Conservation (phyloP, 2,113 vertebrate species). For the Thamnophis sirtalis region DNA sequence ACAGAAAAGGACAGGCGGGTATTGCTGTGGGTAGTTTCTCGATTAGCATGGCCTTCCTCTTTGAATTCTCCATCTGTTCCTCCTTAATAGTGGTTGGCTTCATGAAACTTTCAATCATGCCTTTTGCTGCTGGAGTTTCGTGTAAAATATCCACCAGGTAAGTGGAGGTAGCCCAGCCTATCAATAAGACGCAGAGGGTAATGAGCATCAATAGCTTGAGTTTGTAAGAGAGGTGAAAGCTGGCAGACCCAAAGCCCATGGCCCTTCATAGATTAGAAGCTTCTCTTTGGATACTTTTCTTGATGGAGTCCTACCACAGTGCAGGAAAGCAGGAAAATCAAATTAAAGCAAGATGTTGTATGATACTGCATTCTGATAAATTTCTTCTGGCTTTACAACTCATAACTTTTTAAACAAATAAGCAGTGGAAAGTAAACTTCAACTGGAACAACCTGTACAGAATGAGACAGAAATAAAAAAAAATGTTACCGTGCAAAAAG, state of each 20-base stretch:
- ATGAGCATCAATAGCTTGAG: slow-evolving; percentile 76
- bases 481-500: neutral
- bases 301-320: neutral
- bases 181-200: slow-evolving; percentile 67
- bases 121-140: slow-evolving; percentile 44
- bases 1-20: slow-evolving; percentile 42
- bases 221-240: slow-evolving; percentile 66
- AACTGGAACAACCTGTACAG: slow-evolving; percentile 25
- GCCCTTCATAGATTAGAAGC: neutral
- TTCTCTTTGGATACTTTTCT: neutral
- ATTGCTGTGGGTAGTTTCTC: neutral
- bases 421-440: slow-evolving; percentile 41
- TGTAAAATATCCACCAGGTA: slow-evolving; percentile 64
- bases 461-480: neutral
- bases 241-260: slow-evolving; percentile 70
- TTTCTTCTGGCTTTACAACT: slow-evolving; percentile 14
- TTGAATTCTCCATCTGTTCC: slow-evolving; percentile 19
- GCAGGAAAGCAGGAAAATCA: slow-evolving; percentile 14
- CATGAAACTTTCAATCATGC: slow-evolving; percentile 41
- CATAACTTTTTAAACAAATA: slow-evolving; percentile 24
- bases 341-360: slow-evolving; percentile 1
- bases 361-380: slow-evolving; percentile 3
- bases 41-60: neutral
- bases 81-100: slow-evolving; percentile 37
- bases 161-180: slow-evolving; percentile 77